Conservation (phyloP, 2,113 vertebrate genomes). For the Pao palembangensis region DNA sequence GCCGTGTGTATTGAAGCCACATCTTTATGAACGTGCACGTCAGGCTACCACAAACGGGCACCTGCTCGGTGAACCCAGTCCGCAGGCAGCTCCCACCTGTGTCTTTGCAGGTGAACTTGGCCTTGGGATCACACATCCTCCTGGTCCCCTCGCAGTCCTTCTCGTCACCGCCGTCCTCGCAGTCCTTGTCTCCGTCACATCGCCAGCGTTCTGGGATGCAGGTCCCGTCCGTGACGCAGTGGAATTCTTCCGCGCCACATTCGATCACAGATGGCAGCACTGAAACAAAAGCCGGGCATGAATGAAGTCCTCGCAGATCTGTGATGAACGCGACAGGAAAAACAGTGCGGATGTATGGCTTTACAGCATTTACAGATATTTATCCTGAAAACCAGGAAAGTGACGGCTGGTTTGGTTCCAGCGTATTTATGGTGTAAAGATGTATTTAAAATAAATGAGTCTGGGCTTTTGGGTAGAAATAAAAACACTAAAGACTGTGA, state of each 20-base stretch:
- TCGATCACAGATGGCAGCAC: constrained; percentile 80
- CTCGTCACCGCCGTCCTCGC: constrained; percentile 94
- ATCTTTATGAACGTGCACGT: no score
- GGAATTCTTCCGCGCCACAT: constrained; percentile 88
- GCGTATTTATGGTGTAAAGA: no score
- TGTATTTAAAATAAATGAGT: no score
- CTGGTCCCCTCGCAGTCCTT: constrained; percentile 86
- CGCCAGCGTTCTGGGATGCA: constrained; percentile 92
- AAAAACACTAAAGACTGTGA: no score
- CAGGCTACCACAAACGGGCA: background rate
- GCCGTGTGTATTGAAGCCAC: no score
- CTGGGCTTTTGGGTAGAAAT: no score
- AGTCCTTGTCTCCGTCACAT: constrained; percentile 96
- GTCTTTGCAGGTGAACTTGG: constrained; percentile 90
- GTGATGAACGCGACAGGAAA: no score
- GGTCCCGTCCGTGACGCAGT: constrained; percentile 86
- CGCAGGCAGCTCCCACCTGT: constrained; percentile 77
- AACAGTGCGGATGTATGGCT: no score
- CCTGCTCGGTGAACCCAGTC: background rate
- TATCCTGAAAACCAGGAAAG: no score
- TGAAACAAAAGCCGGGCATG: constrained; percentile 52
- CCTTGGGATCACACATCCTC: constrained; percentile 86
- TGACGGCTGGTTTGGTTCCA: background rate
- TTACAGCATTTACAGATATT: no score
- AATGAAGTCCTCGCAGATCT: constrained; percentile 11